Percentiles rank a stretch among this genome's conserved stretches.
phyloP scores from a whole-genome alignment of 2,113 vertebrate species.

The Piprites chloris region DNA sequence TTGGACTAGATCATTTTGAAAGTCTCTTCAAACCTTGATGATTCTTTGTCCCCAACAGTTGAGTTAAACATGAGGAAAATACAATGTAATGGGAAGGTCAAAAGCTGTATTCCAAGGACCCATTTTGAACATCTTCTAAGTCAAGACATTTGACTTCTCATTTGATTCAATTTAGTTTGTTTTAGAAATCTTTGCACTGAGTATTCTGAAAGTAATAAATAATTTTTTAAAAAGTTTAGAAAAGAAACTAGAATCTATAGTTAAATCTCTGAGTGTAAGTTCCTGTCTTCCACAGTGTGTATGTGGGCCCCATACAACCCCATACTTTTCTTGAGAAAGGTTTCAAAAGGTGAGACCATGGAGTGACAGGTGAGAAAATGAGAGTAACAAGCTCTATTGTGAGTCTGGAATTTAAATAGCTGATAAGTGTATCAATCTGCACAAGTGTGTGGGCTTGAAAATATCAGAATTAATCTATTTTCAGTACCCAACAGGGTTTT shows the following conservation, averaged over 20 bases:
- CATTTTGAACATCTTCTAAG: background rate
- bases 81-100: background rate
- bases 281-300: background rate
- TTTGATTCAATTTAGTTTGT: background rate
- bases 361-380: background rate
- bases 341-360: background rate
- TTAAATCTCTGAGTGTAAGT: background rate
- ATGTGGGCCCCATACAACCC: background rate
- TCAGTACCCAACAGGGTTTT: background rate
- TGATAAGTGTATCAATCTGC: background rate
- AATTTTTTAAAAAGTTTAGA: background rate
- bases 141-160: background rate
- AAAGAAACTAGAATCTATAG: background rate
- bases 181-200: background rate
- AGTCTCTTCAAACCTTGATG: background rate
- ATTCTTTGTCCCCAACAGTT: accelerated
- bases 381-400: background rate
- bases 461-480: background rate
- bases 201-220: background rate
- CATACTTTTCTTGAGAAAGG: background rate
- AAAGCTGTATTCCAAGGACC: background rate
- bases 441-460: background rate
- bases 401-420: background rate
- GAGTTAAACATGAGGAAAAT: background rate
- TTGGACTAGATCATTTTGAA: background rate